These are phyloP conservation scores for Pseudococcus longispinus DNA, from an alignment of 2,888 invertebrate genomes.

Conservation along the genomic window DNA sequence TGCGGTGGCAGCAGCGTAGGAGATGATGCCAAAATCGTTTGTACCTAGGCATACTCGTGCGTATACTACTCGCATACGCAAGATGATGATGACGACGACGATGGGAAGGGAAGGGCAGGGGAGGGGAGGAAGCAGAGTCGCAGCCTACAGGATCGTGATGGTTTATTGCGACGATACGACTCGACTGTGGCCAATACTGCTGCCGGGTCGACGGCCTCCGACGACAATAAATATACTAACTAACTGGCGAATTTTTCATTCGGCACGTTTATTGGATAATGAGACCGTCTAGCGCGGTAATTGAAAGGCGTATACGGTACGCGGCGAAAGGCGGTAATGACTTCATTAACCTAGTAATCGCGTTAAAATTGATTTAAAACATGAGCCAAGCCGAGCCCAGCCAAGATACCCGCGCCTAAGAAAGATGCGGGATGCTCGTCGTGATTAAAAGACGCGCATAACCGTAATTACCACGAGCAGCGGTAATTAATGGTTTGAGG, in stretches of 20 bases:
- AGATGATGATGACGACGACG: too few species aligned
- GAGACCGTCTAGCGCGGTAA: neutral
- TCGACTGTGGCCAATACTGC: neutral
- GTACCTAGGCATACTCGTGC: too few species aligned
- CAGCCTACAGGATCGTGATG: neutral
- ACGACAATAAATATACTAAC: neutral
- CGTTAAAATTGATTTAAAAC: constrained; percentile 12
- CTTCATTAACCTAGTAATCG: constrained; percentile 16
- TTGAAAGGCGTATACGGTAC: neutral
- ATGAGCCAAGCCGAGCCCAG: neutral
- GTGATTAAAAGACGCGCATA: constrained; percentile 2
- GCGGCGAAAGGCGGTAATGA: neutral
- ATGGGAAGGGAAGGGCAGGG: too few species aligned
- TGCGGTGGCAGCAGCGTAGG: neutral
- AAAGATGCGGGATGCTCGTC: neutral
- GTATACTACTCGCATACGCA: too few species aligned
- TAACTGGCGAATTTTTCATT: neutral
- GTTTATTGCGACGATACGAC: neutral
- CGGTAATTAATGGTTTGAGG: neutral
- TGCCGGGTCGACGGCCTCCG: neutral
- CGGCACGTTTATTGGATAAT: neutral
- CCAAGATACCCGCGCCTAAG: neutral
- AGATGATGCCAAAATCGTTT: neutral
- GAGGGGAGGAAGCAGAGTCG: neutral
- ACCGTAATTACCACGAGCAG: neutral